Evolutionary conservation across 2,888 invertebrate genomes (phyloP).

Genomic region (Acleris holmiana): DNA sequence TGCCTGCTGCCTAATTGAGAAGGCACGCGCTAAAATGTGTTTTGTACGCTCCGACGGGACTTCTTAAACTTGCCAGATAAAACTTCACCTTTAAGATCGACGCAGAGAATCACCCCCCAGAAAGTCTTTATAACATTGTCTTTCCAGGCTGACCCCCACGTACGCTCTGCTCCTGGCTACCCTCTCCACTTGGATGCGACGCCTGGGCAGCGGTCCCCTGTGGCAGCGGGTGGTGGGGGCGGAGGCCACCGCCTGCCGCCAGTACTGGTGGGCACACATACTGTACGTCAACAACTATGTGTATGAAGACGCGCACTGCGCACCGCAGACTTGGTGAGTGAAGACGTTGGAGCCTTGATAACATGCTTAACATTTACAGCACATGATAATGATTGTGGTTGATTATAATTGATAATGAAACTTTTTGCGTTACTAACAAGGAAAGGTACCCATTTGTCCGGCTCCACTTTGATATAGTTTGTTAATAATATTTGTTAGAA

Average conservation of each 20-base stretch:
- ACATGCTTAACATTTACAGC: too few relatives aligned
- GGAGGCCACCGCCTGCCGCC: slow-evolving; percentile 65
- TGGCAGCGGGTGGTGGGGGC: slow-evolving; percentile 63
- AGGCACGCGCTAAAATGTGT: too few relatives aligned
- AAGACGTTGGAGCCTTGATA: not conserved
- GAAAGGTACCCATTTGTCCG: too few relatives aligned
- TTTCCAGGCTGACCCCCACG: slow-evolving; percentile 66
- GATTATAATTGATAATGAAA: not conserved
- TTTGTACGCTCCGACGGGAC: too few relatives aligned
- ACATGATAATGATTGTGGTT: too few relatives aligned
- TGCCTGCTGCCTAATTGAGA: too few relatives aligned
- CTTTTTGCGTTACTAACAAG: too few relatives aligned
- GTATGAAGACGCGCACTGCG: slow-evolving; percentile 58
- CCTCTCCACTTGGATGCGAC: slow-evolving; percentile 64
- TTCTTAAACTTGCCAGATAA: too few relatives aligned
- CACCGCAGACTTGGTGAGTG: slow-evolving; percentile 71
- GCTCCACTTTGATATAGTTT: too few relatives aligned
- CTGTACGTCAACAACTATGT: slow-evolving; percentile 77
- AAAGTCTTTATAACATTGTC: not conserved
- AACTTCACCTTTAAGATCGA: too few relatives aligned
- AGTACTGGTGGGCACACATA: slow-evolving; percentile 78
- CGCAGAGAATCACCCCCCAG: too few relatives aligned
- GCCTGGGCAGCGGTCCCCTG: slow-evolving; percentile 64
- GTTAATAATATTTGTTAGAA: too few relatives aligned
- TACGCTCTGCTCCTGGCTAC: slow-evolving; percentile 68